Conservation (phyloP, 1,140 invertebrate species). For the Cheumatopsyche charites region DNA sequence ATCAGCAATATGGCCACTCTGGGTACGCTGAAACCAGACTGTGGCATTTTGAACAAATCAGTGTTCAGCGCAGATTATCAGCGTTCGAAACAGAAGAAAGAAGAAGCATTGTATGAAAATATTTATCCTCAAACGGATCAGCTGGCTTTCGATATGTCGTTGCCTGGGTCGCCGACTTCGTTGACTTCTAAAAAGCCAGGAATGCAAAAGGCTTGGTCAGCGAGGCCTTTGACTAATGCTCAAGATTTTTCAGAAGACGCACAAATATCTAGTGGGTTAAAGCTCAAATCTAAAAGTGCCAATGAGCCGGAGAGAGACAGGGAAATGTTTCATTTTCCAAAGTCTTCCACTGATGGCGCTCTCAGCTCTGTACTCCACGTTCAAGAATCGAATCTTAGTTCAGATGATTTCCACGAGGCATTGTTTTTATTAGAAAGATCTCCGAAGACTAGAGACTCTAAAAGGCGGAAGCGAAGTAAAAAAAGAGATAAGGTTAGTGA, state of each 20-base stretch:
- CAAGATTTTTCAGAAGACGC: constrained; percentile 39
- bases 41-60: constrained; percentile 6
- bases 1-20: constrained; percentile 44
- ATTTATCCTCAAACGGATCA: constrained; percentile 43
- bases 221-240: constrained; percentile 36
- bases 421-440: constrained; percentile 64
- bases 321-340: constrained; percentile 64
- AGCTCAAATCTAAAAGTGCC: constrained; percentile 60
- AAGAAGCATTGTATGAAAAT: constrained; percentile 44
- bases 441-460: constrained; percentile 59
- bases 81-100: constrained; percentile 2
- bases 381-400: constrained; percentile 66
- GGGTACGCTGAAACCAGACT: constrained; percentile 25
- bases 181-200: not conserved
- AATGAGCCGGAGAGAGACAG: constrained; percentile 62
- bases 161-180: constrained; percentile 42
- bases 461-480: constrained; percentile 55
- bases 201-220: constrained; percentile 45
- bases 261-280: constrained; percentile 17
- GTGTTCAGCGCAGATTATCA: not conserved
- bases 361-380: constrained; percentile 67
- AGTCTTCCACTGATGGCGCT: constrained; percentile 65
- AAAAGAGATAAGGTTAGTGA: constrained; percentile 53
- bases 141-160: constrained; percentile 43
- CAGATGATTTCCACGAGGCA: constrained; percentile 68